Evolutionary conservation across 2,888 invertebrate genomes (phyloP), one percentile per base, ranked within the genome.

Genomic region (Plutella xylostella): DNA sequence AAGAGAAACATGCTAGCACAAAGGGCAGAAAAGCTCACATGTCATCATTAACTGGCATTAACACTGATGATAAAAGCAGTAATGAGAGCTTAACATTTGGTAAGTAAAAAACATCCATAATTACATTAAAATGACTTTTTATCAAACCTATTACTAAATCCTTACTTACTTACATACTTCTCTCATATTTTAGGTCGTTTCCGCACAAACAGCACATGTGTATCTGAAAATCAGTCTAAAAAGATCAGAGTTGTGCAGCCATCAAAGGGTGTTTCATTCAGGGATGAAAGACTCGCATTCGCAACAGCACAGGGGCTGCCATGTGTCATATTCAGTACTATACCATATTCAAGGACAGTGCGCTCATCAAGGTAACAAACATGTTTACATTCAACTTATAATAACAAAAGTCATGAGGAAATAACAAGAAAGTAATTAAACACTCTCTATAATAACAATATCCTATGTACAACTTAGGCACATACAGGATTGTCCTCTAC

Each of bases 291-390:
- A 60, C 85, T 96, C 52, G 90, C 94, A 46, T 86, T 97, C 73
- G 90, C 93, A 31, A 90, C 94, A 42, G 83, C 89, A 5, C 89
- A 89, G 57, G 90, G 90, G 58, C 89, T 90, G 46, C 96, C 97
- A 28, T 92, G 96, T 77, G 86, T 92, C 55, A 86, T 97, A 49
- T 96, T 92, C 70, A 96, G 96, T 31, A 89, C 93, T 45, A 88
- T 97, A 64, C 94, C 96, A 28, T 96, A 94, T 68, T 90, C 88
- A 46, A 90, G 89, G 67, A 88, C 88, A 57, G 72, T 86, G 49
- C 86, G 89, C 48, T 86, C 76, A 63, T 85, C 85, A 56, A 84
- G 90, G 90, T 90, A 66, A 70, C 74, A 62, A 14, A 31, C 45
- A 15, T 42, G 20, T 3, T 2, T 37, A 19, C 4, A 19, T 18